These are phyloP conservation scores for Pseudonaja textilis DNA, from an alignment of 2,113 vertebrate genomes.

Conservation along the genomic window DNA sequence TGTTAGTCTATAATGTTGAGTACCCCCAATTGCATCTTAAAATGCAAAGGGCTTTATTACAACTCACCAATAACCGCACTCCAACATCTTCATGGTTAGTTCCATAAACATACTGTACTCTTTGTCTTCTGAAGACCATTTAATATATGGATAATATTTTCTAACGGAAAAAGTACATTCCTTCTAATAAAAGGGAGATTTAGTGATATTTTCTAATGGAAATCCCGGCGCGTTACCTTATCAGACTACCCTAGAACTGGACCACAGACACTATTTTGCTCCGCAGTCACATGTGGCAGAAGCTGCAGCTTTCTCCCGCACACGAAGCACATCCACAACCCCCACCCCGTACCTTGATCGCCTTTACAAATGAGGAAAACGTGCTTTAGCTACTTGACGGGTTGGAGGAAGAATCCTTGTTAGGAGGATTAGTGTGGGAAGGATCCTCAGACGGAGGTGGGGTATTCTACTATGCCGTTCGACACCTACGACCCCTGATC, in stretches of 20 bases:
- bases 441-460: not conserved
- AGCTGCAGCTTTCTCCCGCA: not conserved
- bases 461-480: not conserved
- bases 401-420: not conserved
- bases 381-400: not conserved
- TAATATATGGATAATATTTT: not conserved
- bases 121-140: not conserved
- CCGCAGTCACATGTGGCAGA: not conserved
- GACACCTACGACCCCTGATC: no score
- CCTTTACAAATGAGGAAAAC: not conserved
- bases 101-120: not conserved
- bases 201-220: not conserved
- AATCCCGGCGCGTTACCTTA: not conserved
- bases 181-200: not conserved
- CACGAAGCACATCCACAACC: not conserved
- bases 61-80: not conserved
- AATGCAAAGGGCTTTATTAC: not conserved
- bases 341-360: not conserved
- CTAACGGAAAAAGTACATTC: not conserved
- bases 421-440: not conserved
- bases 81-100: not conserved
- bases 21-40: not conserved
- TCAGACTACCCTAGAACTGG: not conserved
- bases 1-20: not conserved
- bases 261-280: not conserved